A percentile compares a stretch with the other conserved stretches of the same genome.
Evolutionary conservation across 2,113 vertebrate species (phyloP).

Genomic region (Hemibagrus wyckioides): DNA sequence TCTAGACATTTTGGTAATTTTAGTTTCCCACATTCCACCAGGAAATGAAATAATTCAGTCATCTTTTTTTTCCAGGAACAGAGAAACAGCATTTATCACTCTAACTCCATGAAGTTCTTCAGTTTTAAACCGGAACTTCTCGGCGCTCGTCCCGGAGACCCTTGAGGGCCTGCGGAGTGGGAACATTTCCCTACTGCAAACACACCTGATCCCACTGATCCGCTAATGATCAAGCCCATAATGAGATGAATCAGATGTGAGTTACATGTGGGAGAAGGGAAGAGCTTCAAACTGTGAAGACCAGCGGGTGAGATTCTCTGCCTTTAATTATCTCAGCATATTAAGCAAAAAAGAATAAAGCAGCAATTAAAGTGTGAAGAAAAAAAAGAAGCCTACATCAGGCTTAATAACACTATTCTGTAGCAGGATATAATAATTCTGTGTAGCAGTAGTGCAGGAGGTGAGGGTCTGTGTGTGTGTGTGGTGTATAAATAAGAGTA

Average conservation of each 20-base stretch:
- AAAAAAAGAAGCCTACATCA: background rate
- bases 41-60: background rate
- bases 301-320: background rate
- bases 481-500: background rate
- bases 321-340: slow-evolving; percentile 10
- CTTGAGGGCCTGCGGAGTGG: background rate
- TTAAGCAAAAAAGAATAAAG: background rate
- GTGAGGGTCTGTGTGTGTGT: background rate
- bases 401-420: background rate
- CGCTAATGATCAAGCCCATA: slow-evolving; percentile 14
- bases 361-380: slow-evolving; percentile 13
- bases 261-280: background rate
- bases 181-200: background rate
- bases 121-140: background rate
- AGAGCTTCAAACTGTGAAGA: slow-evolving; percentile 5
- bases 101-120: background rate
- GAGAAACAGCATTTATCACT: background rate
- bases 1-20: background rate
- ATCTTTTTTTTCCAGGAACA: background rate
- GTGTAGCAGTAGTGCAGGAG: background rate
- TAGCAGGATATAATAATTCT: background rate
- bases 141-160: background rate
- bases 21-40: too few species aligned
- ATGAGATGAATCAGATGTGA: slow-evolving; percentile 2
- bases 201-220: slow-evolving; percentile 28